These are phyloP conservation scores for Trachelus stipa DNA, from an alignment of 2,888 invertebrate genomes.

Conservation along the genomic window DNA sequence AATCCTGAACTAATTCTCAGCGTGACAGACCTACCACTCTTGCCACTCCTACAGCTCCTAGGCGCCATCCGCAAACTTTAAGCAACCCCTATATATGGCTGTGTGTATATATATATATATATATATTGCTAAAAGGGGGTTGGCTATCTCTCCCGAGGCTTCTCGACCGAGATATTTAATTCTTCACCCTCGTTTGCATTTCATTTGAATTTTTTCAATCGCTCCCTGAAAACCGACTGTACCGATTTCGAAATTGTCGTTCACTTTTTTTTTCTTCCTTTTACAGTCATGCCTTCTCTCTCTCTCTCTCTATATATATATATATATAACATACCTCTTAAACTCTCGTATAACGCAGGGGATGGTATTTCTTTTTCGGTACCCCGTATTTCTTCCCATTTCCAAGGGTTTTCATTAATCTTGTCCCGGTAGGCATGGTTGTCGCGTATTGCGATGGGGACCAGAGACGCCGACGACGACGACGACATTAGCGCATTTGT, in stretches of 20 bases:
- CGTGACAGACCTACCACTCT: constrained; percentile 43
- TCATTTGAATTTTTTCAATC: constrained; percentile 42
- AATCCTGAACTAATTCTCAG: constrained; percentile 60
- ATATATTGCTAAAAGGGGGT: background rate
- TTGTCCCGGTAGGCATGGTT: constrained; percentile 28
- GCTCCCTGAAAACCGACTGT: constrained; percentile 18
- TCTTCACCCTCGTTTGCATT: constrained; percentile 40
- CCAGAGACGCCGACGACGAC: constrained; percentile 13
- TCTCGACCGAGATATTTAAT: constrained; percentile 35
- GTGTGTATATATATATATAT: background rate
- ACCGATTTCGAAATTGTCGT: background rate
- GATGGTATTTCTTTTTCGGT: constrained; percentile 20
- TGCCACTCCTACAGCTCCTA: constrained; percentile 28
- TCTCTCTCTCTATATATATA: no score
- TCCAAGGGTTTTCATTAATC: constrained; percentile 48
- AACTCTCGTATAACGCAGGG: background rate
- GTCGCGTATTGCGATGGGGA: constrained; percentile 22
- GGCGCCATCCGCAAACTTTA: constrained; percentile 30
- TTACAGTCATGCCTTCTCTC: constrained; percentile 7
- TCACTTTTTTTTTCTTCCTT: background rate
- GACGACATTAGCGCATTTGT: constrained; percentile 49
- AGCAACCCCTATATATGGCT: background rate
- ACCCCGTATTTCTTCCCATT: constrained; percentile 35
- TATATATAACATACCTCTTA: background rate
- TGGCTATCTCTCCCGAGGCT: constrained; percentile 9